Evolutionary conservation across 1,140 invertebrate species (phyloP).

Genomic region (Drosophila rufa): DNA sequence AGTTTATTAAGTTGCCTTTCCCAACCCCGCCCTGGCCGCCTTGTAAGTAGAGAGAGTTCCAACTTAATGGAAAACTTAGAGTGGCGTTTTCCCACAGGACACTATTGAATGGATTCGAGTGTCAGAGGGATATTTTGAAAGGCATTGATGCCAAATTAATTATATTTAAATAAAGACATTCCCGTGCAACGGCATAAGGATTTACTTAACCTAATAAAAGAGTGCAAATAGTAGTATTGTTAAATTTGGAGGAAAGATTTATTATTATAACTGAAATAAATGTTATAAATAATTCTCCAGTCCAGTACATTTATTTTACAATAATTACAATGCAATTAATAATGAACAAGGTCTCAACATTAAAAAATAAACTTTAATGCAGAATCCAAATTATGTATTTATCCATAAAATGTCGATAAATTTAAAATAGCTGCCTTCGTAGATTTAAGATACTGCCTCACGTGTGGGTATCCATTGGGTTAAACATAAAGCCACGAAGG

Average conservation of each 20-base stretch:
- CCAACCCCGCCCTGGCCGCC: not conserved
- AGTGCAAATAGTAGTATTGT: no score
- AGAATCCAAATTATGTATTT: conserved; percentile 5
- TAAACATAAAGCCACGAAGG: conserved; percentile 2
- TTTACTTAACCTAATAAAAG: no score
- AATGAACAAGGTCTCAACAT: not conserved
- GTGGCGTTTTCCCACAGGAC: conserved; percentile 6
- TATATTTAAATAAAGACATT: no score
- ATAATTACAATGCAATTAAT: not conserved
- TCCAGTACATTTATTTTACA: not conserved
- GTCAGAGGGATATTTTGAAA: not conserved
- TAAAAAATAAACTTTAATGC: conserved; percentile 15
- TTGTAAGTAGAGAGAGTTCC: not conserved
- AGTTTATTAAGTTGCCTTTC: conserved; percentile 48
- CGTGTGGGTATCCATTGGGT: not conserved
- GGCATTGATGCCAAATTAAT: no score
- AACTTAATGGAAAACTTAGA: conserved; percentile 28
- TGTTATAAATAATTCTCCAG: no score
- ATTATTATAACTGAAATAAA: no score
- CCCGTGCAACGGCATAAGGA: no score
- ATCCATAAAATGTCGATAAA: not conserved
- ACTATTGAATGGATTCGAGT: conserved; percentile 27
- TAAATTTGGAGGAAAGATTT: no score
- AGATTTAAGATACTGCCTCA: not conserved
- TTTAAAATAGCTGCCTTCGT: not conserved